Evolutionary conservation across 2,113 vertebrate species (phyloP), one percentile per base, ranked within the genome.

Genomic region (Panurus biarmicus): DNA sequence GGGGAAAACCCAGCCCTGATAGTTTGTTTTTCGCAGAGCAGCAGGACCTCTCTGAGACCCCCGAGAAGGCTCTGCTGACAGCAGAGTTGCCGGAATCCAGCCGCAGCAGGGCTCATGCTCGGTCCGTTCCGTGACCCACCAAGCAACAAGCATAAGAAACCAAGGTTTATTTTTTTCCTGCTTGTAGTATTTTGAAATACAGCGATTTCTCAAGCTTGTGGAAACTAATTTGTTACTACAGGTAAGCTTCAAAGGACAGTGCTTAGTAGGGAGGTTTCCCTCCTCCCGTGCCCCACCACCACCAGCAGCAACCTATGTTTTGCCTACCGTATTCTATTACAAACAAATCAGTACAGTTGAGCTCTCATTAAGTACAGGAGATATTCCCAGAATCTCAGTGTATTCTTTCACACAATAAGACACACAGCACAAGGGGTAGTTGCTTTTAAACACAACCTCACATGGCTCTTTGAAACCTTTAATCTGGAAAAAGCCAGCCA

Each of bases 71-170:
- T 92, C 53, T 48, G 36, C 72, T 7, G 11, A 47, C 40, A 29
- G 60, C 9, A 3, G 56, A 53, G 53, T 69, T 48, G 26, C 73
- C 51, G 86, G 50, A 82, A 22, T 9, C 35, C 66, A 53, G 36
- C 19, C 0, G 0, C 47, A 9, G 57, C 9, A 17, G 38, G 12
- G 18, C 15, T 72, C 3, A 0, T 62, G 71, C 51, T 88, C 1
- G 0, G 12, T 64, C 24, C 1, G 0, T 48, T 67, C 82, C 1
- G 1, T 0, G 0, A 36, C 29, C 25, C 14, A 8, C 40, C 44
- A 85, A 78, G n/a, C 70, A 61, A 29, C 25, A 33, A 62, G 50
- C 48, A 11, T 5, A 79, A 82, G 24, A 36, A 70, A 35, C 4
- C 5, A 4, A 70, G 29, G 5, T 36, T 33, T 23, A 0, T 26